Evolutionary conservation across 1,140 invertebrate genomes (phyloP).

Genomic region (Bombus terrestris): DNA sequence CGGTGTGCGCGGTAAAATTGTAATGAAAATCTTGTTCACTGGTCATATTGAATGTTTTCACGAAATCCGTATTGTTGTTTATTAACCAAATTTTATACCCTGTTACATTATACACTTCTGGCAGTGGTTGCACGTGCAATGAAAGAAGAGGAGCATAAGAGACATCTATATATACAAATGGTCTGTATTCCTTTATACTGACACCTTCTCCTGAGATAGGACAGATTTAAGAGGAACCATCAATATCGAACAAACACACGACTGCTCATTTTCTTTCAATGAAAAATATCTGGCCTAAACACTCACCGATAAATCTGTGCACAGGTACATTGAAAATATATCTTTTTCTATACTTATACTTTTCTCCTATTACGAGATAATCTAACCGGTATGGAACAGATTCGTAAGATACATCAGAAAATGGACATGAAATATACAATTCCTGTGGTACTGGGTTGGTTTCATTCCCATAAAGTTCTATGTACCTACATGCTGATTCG

Average conservation of each 20-base stretch:
- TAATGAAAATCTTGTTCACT: conserved; percentile 55
- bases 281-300: background rate
- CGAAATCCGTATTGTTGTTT: conserved; percentile 69
- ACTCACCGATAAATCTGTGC: conserved; percentile 73
- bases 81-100: conserved; percentile 75
- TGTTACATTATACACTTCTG: conserved; percentile 73
- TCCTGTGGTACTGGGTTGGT: conserved; percentile 47
- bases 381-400: conserved; percentile 72
- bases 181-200: conserved; percentile 66
- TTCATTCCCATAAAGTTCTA: conserved; percentile 62
- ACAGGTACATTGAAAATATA: conserved; percentile 76
- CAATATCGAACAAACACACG: background rate
- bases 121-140: conserved; percentile 76
- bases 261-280: background rate
- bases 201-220: conserved; percentile 53
- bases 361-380: conserved; percentile 64
- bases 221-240: background rate
- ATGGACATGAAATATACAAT: conserved; percentile 76
- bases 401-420: conserved; percentile 70
- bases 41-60: conserved; percentile 39
- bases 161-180: conserved; percentile 77
- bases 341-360: conserved; percentile 74
- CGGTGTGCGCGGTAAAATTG: conserved; percentile 68
- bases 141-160: conserved; percentile 66
- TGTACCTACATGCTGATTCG: conserved; percentile 66